These are phyloP conservation scores for Gymnocheta viridis DNA, from an alignment of 2,888 invertebrate species.

Conservation along the genomic window DNA sequence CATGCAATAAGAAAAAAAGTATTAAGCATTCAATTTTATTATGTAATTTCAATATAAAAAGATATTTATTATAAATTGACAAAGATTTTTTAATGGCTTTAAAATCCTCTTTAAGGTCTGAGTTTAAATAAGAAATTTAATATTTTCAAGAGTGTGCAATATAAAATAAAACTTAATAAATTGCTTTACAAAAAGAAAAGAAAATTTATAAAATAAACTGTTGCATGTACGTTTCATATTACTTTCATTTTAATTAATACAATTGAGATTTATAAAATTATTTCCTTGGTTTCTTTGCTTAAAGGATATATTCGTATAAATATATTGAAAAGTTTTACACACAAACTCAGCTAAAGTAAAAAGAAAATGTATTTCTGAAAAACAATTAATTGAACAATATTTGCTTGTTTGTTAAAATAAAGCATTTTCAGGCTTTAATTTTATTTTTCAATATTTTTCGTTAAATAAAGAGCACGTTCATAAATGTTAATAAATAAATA, in stretches of 20 bases:
- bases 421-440: conserved; percentile 10
- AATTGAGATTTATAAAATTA: conserved; percentile 17
- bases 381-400: conserved; percentile 35
- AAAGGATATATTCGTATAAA: not conserved
- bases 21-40: too few relatives aligned
- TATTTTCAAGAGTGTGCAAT: not conserved
- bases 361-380: not conserved
- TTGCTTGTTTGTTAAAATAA: conserved; percentile 9
- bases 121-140: not conserved
- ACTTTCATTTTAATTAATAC: not conserved
- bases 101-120: too few relatives aligned
- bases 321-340: not conserved
- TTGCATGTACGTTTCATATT: not conserved
- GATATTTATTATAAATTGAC: too few relatives aligned
- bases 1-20: too few relatives aligned
- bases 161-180: conserved; percentile 10
- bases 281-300: not conserved
- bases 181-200: not conserved
- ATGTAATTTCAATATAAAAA: too few relatives aligned
- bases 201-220: not conserved
- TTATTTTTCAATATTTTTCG: conserved; percentile 28
- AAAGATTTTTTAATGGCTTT: not conserved
- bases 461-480: not conserved
- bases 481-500: conserved; percentile 39
- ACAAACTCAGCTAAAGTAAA: not conserved